Conservation (phyloP, 2,888 invertebrate genomes). For the Drosophila koepferae region DNA sequence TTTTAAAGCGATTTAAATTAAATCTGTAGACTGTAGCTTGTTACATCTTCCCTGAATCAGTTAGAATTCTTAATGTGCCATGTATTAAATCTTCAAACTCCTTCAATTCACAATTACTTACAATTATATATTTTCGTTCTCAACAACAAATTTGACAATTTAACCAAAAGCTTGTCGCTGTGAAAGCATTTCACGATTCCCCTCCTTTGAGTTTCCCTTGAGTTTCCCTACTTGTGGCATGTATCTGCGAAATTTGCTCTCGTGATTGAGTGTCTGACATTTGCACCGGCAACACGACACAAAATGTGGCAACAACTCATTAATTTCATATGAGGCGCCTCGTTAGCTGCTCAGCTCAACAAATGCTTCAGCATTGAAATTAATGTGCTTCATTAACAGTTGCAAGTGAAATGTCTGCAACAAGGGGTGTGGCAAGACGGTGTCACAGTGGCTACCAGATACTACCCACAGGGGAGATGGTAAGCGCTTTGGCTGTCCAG, state of each 20-base stretch:
- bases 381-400: conserved; percentile 69
- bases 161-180: conserved; percentile 8
- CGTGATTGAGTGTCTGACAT: conserved; percentile 68
- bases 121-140: not conserved
- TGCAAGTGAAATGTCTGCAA: conserved; percentile 6
- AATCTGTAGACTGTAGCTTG: not conserved
- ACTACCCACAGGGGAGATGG: too few species aligned
- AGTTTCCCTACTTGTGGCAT: not conserved
- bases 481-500: not conserved
- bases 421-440: not conserved
- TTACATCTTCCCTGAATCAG: not conserved
- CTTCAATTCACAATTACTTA: not conserved
- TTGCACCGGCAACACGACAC: conserved; percentile 50
- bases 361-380: conserved; percentile 65
- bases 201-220: too few species aligned
- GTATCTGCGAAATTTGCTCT: conserved; percentile 33
- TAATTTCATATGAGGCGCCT: conserved; percentile 55
- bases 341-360: conserved; percentile 17
- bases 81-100: not conserved
- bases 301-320: conserved; percentile 56
- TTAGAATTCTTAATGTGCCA: too few species aligned
- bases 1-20: not conserved
- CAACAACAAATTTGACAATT: not conserved
- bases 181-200: conserved; percentile 14
- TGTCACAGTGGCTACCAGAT: not conserved